Percentiles rank a stretch among this genome's conserved stretches.
These are phyloP conservation scores for Acleris laterana DNA, from an alignment of 2,888 invertebrate genomes.

Conservation along the genomic window DNA sequence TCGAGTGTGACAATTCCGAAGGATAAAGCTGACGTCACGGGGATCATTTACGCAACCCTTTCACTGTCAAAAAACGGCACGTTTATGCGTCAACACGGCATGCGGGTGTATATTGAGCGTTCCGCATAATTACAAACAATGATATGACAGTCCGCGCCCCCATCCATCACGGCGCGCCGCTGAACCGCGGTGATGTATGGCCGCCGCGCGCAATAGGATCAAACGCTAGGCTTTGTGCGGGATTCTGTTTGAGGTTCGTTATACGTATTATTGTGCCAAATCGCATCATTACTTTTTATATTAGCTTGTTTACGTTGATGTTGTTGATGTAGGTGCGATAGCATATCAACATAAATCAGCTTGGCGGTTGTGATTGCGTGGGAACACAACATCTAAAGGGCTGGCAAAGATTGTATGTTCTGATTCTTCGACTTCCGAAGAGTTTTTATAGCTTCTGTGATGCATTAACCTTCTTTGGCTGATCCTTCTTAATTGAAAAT, in stretches of 20 bases:
- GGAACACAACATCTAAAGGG: too few relatives aligned
- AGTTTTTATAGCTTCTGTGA: too few relatives aligned
- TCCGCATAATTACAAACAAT: conserved; percentile 48
- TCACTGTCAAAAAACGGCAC: conserved; percentile 26
- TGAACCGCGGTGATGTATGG: conserved; percentile 46
- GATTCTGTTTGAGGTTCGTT: conserved; percentile 19
- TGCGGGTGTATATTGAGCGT: conserved; percentile 29
- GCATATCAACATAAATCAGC: too few relatives aligned
- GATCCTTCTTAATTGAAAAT: background rate
- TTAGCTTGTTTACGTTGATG: background rate
- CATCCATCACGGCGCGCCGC: conserved; percentile 45
- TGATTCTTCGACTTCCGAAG: too few relatives aligned
- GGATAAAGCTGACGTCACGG: conserved; percentile 8
- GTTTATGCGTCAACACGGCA: conserved; percentile 33
- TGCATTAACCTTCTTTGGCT: background rate
- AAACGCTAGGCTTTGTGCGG: conserved; percentile 35
- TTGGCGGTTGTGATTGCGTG: too few relatives aligned
- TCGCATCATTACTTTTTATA: background rate
- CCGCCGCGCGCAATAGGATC: conserved; percentile 39
- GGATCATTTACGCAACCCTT: conserved; percentile 23
- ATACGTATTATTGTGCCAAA: conserved; percentile 1
- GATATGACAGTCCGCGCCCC: conserved; percentile 43
- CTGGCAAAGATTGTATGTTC: too few relatives aligned
- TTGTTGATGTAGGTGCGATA: background rate
- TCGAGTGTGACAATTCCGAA: background rate